These are phyloP conservation scores for Mus caroli DNA, from an alignment of 2,797 vertebrate genomes.

Conservation along the genomic window DNA sequence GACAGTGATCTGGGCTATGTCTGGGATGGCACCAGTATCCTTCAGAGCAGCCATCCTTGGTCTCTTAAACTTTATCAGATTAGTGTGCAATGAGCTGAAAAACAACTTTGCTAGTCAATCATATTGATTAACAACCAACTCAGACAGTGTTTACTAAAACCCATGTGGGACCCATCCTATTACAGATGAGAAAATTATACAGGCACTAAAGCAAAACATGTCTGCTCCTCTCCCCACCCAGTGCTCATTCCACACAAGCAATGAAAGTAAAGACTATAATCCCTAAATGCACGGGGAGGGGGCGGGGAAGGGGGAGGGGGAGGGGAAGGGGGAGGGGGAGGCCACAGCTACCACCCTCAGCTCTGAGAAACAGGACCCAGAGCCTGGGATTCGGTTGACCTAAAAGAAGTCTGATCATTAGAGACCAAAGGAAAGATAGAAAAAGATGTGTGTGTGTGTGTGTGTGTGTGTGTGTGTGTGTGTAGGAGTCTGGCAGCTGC, in stretches of 20 bases:
- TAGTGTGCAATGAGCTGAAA: slow-evolving; percentile 9
- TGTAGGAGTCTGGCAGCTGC: not conserved
- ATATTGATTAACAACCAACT: not conserved
- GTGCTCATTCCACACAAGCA: not conserved
- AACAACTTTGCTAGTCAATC: not conserved
- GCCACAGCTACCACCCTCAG: rapidly evolving
- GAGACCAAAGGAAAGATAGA: not conserved
- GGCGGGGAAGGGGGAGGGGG: rapidly evolving
- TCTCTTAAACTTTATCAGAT: not conserved
- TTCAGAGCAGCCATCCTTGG: not conserved
- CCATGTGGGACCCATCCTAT: not conserved
- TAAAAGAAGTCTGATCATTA: not conserved
- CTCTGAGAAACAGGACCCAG: not conserved
- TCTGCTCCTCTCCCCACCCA: not conserved
- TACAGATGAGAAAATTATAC: slow-evolving; percentile 1
- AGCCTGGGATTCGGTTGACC: not conserved
- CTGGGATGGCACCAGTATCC: rapidly evolving
- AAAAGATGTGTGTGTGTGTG: not conserved
- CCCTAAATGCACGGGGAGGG: not conserved
- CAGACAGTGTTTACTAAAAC: not conserved
- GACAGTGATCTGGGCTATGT: too few species aligned
- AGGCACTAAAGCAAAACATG: not conserved
- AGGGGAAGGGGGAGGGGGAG: too few species aligned
- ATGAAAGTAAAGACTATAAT: not conserved
- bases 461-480: not conserved